Evolutionary conservation across 1,140 invertebrate species (phyloP).

Genomic region (Euschistus heros): DNA sequence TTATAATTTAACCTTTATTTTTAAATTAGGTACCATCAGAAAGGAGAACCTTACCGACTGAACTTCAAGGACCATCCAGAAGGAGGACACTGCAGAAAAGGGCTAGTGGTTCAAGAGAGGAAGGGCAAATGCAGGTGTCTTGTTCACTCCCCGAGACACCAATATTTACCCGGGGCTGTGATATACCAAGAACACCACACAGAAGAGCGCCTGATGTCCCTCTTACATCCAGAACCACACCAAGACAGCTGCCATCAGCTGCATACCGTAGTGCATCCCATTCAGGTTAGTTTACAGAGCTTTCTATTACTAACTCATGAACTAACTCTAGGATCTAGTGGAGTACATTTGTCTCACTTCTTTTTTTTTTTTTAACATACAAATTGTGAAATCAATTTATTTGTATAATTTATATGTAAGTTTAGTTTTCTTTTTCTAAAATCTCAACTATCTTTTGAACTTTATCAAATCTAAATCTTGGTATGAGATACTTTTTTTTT

Average conservation of each 20-base stretch:
- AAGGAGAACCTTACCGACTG: constrained; percentile 56
- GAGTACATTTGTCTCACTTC: neutral
- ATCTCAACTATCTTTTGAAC: constrained; percentile 1
- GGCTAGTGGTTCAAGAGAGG: constrained; percentile 38
- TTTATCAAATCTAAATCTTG: neutral
- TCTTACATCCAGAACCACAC: constrained; percentile 23
- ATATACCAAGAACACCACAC: constrained; percentile 32
- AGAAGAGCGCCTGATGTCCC: constrained; percentile 31
- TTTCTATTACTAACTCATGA: neutral
- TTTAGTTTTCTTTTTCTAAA: neutral
- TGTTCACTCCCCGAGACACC: constrained; percentile 73
- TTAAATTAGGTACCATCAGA: constrained; percentile 44
- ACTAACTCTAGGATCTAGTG: neutral
- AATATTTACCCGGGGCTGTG: constrained; percentile 59
- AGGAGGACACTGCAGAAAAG: constrained; percentile 41
- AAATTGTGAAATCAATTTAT: neutral
- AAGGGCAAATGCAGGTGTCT: constrained; percentile 58
- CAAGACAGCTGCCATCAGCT: constrained; percentile 14
- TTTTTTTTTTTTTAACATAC: neutral
- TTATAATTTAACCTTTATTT: neutral
- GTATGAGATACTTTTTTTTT: neutral
- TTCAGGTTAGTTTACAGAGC: neutral
- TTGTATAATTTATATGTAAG: neutral
- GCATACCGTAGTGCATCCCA: neutral
- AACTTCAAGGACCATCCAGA: constrained; percentile 45